These are phyloP conservation scores for Xestia rhomboidea DNA, from an alignment of 2,888 invertebrate genomes.

Conservation along the genomic window DNA sequence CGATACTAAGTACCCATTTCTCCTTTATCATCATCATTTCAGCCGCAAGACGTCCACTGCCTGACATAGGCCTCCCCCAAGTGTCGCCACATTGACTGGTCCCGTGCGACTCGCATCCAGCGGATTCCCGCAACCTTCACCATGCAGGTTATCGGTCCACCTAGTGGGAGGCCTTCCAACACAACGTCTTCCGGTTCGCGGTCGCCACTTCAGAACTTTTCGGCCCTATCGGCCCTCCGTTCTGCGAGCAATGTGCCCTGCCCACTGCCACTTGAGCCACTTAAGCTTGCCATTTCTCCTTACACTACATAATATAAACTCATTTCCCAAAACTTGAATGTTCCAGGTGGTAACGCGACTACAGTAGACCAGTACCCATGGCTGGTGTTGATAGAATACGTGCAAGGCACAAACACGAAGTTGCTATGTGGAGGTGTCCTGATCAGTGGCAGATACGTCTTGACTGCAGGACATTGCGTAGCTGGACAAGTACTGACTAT, in stretches of 20 bases:
- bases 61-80: too few relatives aligned
- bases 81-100: too few relatives aligned
- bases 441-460: conserved; percentile 88
- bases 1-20: background rate
- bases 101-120: too few relatives aligned
- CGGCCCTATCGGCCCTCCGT: too few relatives aligned
- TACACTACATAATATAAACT: background rate
- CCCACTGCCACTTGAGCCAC: too few relatives aligned
- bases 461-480: conserved; percentile 91
- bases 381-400: conserved; percentile 89
- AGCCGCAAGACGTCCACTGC: too few relatives aligned
- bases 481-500: conserved; percentile 76
- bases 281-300: background rate
- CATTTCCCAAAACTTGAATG: background rate
- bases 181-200: too few relatives aligned
- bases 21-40: background rate
- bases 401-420: conserved; percentile 62
- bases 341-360: conserved; percentile 79
- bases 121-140: too few relatives aligned
- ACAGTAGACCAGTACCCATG: conserved; percentile 90
- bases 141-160: too few relatives aligned
- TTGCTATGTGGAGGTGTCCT: conserved; percentile 84
- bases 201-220: too few relatives aligned
- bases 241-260: too few relatives aligned
- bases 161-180: too few relatives aligned